Conservation (phyloP, 2,888 invertebrate species). For the Drosophila recens region DNA sequence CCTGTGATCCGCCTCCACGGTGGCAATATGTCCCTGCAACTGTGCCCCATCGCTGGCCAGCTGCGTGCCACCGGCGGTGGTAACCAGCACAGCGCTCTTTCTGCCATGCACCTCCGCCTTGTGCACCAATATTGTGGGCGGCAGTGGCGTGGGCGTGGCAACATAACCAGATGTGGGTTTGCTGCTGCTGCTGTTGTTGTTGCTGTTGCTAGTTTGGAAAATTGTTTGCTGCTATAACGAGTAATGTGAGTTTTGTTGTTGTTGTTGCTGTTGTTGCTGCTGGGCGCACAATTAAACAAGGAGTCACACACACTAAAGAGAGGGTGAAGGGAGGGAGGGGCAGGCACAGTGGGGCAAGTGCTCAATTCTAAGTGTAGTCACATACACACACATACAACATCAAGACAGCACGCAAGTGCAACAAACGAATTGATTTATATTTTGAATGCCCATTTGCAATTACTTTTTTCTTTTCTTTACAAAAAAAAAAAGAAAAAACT, state of each 20-base stretch:
- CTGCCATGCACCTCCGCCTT: conserved; percentile 78
- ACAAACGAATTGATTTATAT: too few species aligned
- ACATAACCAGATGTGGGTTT: conserved; percentile 42
- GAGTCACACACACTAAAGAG: conserved; percentile 26
- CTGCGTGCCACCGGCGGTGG: conserved; percentile 49
- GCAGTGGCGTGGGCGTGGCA: conserved; percentile 22
- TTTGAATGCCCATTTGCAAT: background rate
- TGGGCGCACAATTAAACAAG: conserved; percentile 54
- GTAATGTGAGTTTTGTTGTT: conserved; percentile 75
- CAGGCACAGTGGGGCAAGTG: background rate
- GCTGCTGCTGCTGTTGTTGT: conserved; percentile 31
- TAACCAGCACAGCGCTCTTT: conserved; percentile 65
- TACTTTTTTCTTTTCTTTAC: background rate
- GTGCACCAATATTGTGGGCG: conserved; percentile 79
- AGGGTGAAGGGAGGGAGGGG: background rate
- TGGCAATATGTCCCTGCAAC: conserved; percentile 37
- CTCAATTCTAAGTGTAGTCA: background rate
- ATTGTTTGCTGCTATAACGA: conserved; percentile 83
- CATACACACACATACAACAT: conserved; percentile 5
- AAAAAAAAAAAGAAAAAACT: too few species aligned
- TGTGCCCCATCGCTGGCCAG: conserved; percentile 44
- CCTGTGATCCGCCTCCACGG: background rate
- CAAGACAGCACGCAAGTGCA: background rate
- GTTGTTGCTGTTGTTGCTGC: conserved; percentile 2
- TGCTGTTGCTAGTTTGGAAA: conserved; percentile 79